Percentiles rank a stretch among this genome's conserved stretches.
phyloP scores from a whole-genome alignment of 2,113 vertebrate genomes.

The Thalassarche chlororhynchos region DNA sequence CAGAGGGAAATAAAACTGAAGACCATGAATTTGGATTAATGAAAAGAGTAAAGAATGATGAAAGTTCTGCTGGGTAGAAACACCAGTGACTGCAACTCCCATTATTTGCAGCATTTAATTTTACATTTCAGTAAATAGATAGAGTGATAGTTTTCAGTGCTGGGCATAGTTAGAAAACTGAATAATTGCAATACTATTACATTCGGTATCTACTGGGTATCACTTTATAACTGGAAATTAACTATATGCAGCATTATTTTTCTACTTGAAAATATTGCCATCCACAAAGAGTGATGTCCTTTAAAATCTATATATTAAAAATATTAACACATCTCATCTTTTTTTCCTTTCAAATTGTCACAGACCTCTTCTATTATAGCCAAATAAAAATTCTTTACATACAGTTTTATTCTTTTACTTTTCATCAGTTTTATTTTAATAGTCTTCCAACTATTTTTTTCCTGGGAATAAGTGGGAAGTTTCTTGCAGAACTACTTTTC shows the following conservation, averaged over 20 bases:
- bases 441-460: not conserved
- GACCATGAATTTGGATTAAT: not conserved
- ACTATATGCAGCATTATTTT: not conserved
- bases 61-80: not conserved
- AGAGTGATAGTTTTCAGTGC: not conserved
- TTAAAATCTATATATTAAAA: not conserved
- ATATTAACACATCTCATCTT: not conserved
- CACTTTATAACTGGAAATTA: not conserved
- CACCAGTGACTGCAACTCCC: not conserved
- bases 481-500: not conserved
- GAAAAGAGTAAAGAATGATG: not conserved
- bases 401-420: not conserved
- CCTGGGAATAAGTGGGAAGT: not conserved
- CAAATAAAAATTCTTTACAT: not conserved
- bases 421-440: not conserved
- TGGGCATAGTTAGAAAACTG: not conserved
- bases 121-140: conserved; percentile 6
- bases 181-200: not conserved
- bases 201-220: not conserved
- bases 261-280: not conserved
- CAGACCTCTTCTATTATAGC: not conserved
- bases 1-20: not conserved
- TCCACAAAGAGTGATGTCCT: not conserved
- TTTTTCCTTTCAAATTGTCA: not conserved
- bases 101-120: conserved; percentile 8